Base-by-base conservation (phyloP, 2,888 invertebrate species). In the Leucophenga maculata region DNA sequence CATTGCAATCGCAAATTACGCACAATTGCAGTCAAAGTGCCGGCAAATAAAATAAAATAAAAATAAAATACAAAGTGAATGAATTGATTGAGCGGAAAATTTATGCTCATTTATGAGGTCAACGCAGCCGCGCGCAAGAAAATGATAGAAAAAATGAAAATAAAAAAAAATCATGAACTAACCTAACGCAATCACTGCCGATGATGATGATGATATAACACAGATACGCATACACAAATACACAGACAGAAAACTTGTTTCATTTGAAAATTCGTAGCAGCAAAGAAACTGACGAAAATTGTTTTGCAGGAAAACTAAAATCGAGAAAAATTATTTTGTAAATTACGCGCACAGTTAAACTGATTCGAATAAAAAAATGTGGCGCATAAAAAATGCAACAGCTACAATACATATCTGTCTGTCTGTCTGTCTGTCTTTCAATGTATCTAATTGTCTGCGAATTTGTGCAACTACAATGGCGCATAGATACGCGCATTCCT, bases 81-180 rank as follows among this genome's bases (percentile, higher is more conserved):
- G 26, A 16, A 3, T 48, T 48, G 39, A 64, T 46, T 48, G 39
- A 14, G 62, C 20, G 16, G 14, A 64, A 64, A 64, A 39, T 48
- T n/a, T 64, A 11, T 26, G 62, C 62, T 20, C 48, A 64, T 64
- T 64, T 64, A 64, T 64, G 62, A 48, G 62, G 62, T 64, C 62
- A 64, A 26, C 39, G 26, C 26, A 26, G 26, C 26, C 1, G 3
- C 26, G 26, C 26, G 20, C 26, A 60, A 39, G 9, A 44, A 39
- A 39, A 16, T 1, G 9, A 16, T 31, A 59, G 31, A 1, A 59
- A 59, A 32, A 32, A 59, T 9, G 31, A 14, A 31, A 18, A 18
- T 14, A 54, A 31, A 57, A 16, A 32, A 60, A 60, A 60, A 64
- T 46, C 62, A 62, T 62, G 62, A 46, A 6, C n/a, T 31, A 9